A percentile compares a stretch with the other conserved stretches of the same genome.
Conservation (phyloP, 2,797 vertebrate species). For the Lithobates sylvaticus region DNA sequence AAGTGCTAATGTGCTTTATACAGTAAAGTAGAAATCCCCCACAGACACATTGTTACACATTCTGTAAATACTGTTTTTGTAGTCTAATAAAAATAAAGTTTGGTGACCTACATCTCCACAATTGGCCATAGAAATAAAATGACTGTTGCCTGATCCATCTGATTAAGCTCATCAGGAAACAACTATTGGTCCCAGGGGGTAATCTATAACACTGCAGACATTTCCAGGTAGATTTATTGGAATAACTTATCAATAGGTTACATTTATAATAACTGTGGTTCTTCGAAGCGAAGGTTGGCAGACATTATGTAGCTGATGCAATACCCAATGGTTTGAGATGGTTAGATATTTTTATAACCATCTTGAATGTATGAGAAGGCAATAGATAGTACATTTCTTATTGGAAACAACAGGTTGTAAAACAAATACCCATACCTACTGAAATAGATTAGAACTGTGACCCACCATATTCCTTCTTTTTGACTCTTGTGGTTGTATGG, state of each 20-base stretch:
- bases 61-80: slow-evolving; percentile 34
- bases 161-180: background rate
- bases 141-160: background rate
- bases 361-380: too few relatives aligned
- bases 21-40: slow-evolving; percentile 44
- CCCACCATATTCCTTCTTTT: too few relatives aligned
- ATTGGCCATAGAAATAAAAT: background rate
- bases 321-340: too few relatives aligned
- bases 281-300: background rate
- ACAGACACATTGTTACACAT: slow-evolving; percentile 20
- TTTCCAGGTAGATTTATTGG: background rate
- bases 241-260: background rate
- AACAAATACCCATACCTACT: too few relatives aligned
- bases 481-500: too few relatives aligned
- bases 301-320: too few relatives aligned
- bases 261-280: background rate
- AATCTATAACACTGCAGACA: background rate
- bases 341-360: too few relatives aligned
- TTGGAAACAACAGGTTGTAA: too few relatives aligned
- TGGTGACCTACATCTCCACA: background rate
- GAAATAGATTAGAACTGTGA: too few relatives aligned
- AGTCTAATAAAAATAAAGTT: background rate
- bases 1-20: slow-evolving; percentile 54
- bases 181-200: too few relatives aligned
- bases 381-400: too few relatives aligned